phyloP scores from a whole-genome alignment of 2,888 invertebrate species.

The Sabellastarte sp. region DNA sequence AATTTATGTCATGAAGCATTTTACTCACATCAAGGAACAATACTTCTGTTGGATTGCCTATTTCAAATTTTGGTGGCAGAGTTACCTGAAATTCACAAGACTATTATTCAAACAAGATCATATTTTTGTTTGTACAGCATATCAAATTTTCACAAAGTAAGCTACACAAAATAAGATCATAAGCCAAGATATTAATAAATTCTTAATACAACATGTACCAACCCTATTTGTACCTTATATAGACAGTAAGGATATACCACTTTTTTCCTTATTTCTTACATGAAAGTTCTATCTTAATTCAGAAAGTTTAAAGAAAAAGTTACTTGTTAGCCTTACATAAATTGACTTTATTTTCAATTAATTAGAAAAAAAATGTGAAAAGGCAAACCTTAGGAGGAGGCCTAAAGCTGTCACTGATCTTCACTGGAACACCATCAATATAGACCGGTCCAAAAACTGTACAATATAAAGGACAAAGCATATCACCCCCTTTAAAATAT shows the following conservation, averaged over 20 bases:
- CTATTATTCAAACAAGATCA: too few species aligned
- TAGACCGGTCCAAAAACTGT: not conserved
- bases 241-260: not conserved
- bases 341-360: not conserved
- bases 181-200: not conserved
- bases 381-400: not conserved
- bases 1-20: too few species aligned
- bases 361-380: not conserved
- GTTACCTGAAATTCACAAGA: too few species aligned
- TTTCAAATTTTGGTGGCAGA: not conserved
- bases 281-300: too few species aligned
- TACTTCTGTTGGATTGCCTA: not conserved
- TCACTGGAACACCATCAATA: not conserved
- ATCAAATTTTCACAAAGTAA: too few species aligned
- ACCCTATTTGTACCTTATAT: not conserved
- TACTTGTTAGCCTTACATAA: not conserved
- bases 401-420: not conserved
- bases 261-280: too few species aligned
- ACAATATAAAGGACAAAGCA: not conserved
- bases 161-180: not conserved
- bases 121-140: too few species aligned
- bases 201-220: not conserved
- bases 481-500: too few species aligned
- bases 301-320: too few species aligned
- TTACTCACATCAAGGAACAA: not conserved